Percentiles rank a stretch among this genome's conserved stretches.
Evolutionary conservation across 2,888 invertebrate genomes (phyloP).

Genomic region (Oscheius sp.): DNA sequence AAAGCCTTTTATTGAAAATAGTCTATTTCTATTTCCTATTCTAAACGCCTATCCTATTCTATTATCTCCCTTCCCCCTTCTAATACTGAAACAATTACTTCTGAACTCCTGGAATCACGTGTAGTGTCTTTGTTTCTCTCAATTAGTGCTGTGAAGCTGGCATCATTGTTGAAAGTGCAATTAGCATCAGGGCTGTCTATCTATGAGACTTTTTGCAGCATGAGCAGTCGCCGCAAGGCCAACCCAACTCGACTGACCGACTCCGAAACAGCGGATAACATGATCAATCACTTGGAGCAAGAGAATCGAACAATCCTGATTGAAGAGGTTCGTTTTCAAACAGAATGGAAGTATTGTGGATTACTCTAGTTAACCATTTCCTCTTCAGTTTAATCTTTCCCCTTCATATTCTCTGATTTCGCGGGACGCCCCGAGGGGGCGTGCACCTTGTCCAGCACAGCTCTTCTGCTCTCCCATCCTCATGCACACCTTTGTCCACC

Average conservation of each 20-base stretch:
- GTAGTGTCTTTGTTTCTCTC: conserved; percentile 2
- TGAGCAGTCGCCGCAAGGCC: conserved; percentile 66
- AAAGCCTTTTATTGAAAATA: too few species aligned
- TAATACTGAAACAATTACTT: conserved; percentile 1
- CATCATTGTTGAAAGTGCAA: conserved; percentile 28
- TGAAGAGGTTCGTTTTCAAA: conserved; percentile 19
- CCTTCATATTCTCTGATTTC: conserved; percentile 21
- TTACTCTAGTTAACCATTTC: background rate
- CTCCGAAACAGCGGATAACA: background rate
- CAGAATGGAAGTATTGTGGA: too few species aligned
- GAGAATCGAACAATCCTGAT: conserved; percentile 20
- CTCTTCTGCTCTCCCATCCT: background rate
- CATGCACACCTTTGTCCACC: conserved; percentile 21
- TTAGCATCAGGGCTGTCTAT: conserved; percentile 14
- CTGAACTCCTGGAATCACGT: conserved; percentile 10
- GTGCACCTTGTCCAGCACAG: conserved; percentile 23
- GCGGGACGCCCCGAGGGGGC: conserved; percentile 12
- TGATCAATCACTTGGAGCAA: conserved; percentile 24
- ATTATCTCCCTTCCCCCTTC: background rate
- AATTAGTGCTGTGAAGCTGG: conserved; percentile 10
- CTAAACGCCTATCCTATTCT: background rate
- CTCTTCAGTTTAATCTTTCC: conserved; percentile 3
- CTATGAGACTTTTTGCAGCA: conserved; percentile 51
- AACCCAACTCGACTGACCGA: conserved; percentile 48
- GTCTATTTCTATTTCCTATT: too few species aligned